These are phyloP conservation scores for Augiades crinisus DNA, from an alignment of 2,888 invertebrate genomes.

Conservation along the genomic window DNA sequence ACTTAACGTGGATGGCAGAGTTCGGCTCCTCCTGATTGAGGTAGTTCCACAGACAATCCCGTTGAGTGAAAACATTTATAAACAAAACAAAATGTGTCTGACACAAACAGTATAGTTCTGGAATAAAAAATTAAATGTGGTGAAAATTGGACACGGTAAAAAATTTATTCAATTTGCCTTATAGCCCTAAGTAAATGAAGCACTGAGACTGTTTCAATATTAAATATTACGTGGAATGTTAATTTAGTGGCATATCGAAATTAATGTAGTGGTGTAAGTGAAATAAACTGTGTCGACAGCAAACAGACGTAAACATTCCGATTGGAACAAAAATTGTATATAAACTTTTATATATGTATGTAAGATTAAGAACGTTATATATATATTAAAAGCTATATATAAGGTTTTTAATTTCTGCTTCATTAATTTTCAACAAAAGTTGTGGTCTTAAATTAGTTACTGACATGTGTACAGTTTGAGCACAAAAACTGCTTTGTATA, in stretches of 20 bases:
- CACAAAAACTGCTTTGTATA: slow-evolving; percentile 23
- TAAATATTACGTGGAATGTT: slow-evolving; percentile 46
- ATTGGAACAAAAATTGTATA: slow-evolving; percentile 27
- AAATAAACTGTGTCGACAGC: not conserved
- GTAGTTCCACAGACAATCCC: slow-evolving; percentile 29
- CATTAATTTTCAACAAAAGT: slow-evolving; percentile 13
- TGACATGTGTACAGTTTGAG: slow-evolving; percentile 27
- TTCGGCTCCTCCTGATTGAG: slow-evolving; percentile 94
- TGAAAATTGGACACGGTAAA: slow-evolving; percentile 35
- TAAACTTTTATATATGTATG: slow-evolving; percentile 10
- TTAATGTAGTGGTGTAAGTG: slow-evolving; percentile 21
- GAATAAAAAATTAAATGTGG: slow-evolving; percentile 12
- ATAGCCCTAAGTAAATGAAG: slow-evolving; percentile 39
- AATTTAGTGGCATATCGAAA: slow-evolving; percentile 59
- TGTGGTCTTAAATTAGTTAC: not conserved
- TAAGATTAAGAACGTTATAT: not conserved
- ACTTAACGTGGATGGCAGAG: slow-evolving; percentile 98
- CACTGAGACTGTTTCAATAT: slow-evolving; percentile 66
- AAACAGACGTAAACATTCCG: slow-evolving; percentile 27
- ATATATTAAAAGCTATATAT: not conserved
- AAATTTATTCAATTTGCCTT: slow-evolving; percentile 49
- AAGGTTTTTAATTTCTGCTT: slow-evolving; percentile 12
- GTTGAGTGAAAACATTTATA: slow-evolving; percentile 21
- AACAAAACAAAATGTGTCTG: slow-evolving; percentile 17
- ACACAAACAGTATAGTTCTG: slow-evolving; percentile 21